Base-by-base conservation (phyloP, 2,888 invertebrate genomes). In the Philonicus albiceps region DNA sequence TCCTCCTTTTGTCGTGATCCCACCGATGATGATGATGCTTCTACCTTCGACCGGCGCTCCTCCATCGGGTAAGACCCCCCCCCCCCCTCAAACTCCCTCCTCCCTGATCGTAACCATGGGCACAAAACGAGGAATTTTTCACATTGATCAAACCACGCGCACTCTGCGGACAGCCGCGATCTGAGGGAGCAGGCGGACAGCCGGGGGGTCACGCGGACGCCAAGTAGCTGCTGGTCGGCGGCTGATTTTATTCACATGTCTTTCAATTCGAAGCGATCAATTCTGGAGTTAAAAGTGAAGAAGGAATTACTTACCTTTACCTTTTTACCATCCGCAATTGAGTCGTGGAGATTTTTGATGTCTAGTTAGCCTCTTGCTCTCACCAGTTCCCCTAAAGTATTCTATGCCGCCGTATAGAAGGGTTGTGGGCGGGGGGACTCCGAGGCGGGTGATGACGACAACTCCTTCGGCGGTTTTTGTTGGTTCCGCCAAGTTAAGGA, bases 171-270 rank as follows among this genome's bases (percentile, higher is more conserved):
- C 84, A 73, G 43, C 30, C 74, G 40, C 40, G 30, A 27, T 19
- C 16, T 22, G 16, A 1, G 43, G 40, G 40, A 43, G n/a, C 19
- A 13, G 74, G 16, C 37, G 76, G 27, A 16, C n/a, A n/a, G n/a
- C n/a, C 27, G 22, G 19, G 40, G 11, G 37, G 37, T 7, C 8
- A 8, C 19, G 40, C 49, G 78, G 49, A 43, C 49, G 37, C 37
- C 40, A 30, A 34, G 81, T 64, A 64, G 64, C 34, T 43, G 40
- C 73, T 84, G 40, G 73, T 84, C 85, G 76, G 85, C 75, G 55
- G 87, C 83, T 86, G 80, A 78, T 78, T 87, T 85, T 86, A 87
- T 87, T 87, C 87, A 87, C 87, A 87, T 87, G 87, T 87, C 87
- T 81, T 81, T 87, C 87, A 87, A 83, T 37, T 37, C 72, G 64